Percentiles rank a stretch among this genome's conserved stretches.
phyloP scores from a whole-genome alignment of 53 echinoderm and acorn worm species.

The Echinometra lucunter region DNA sequence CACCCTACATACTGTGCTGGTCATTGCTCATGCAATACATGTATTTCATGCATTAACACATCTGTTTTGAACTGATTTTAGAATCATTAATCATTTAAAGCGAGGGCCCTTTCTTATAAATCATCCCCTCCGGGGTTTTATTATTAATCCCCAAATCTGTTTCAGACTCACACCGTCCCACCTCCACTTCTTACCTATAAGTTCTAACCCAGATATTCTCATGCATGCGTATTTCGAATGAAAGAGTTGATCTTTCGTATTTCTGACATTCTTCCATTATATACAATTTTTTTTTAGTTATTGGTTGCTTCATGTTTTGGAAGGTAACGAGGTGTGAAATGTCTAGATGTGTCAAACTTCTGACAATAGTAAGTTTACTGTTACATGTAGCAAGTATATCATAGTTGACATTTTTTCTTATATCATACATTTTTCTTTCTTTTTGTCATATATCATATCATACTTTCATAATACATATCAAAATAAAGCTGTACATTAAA shows the following conservation, averaged over 20 bases:
- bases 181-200: not conserved
- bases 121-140: not conserved
- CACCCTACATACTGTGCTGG: not conserved
- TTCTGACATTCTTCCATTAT: slow-evolving; percentile 9
- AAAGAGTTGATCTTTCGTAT: not conserved
- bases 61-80: not conserved
- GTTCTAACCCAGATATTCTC: slow-evolving; percentile 3
- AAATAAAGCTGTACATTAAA: no score
- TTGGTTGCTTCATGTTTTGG: not conserved
- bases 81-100: not conserved
- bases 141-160: not conserved
- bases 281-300: not conserved
- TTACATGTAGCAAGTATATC: not conserved
- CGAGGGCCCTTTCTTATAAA: not conserved
- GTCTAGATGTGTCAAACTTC: not conserved
- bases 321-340: not conserved
- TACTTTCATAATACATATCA: no score
- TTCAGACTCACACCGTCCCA: not conserved
- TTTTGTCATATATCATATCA: no score
- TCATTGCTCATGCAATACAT: not conserved
- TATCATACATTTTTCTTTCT: no score
- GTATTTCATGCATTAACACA: not conserved
- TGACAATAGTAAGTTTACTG: not conserved
- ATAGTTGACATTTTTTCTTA: no score
- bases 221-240: not conserved